phyloP scores from a whole-genome alignment of 23 tunicate genomes.

The Trididemnum clinides region DNA sequence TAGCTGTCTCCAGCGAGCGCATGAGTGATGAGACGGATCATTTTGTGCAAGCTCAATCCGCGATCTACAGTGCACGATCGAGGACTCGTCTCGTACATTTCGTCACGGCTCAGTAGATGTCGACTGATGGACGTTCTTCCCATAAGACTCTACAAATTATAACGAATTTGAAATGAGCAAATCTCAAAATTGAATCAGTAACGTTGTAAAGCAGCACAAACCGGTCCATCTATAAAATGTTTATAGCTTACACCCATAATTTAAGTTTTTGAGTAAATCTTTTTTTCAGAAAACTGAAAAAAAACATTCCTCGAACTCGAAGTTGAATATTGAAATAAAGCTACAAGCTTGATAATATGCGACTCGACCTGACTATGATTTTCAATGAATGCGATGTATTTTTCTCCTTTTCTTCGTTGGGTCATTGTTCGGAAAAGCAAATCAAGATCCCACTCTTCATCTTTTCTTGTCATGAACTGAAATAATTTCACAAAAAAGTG shows the following conservation, averaged over 20 bases:
- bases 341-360: no score
- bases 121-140: conserved; percentile 25
- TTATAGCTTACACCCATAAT: no score
- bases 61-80: conserved; percentile 67
- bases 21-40: conserved; percentile 84
- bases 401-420: conserved; percentile 74
- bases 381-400: conserved; percentile 76
- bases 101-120: not conserved
- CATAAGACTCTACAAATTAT: not conserved
- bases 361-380: conserved; percentile 64
- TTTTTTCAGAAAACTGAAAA: no score
- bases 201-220: not conserved
- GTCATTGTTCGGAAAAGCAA: conserved; percentile 64
- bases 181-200: not conserved
- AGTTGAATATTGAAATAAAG: no score
- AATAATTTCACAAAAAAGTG: no score
- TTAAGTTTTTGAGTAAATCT: no score
- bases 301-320: no score
- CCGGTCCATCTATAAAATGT: no score
- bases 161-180: not conserved
- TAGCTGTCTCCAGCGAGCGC: conserved; percentile 91
- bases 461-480: conserved; percentile 56
- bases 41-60: conserved; percentile 85
- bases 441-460: conserved; percentile 92
- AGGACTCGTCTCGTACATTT: conserved; percentile 68